phyloP scores from a whole-genome alignment of 2,797 vertebrate genomes.

The Siniperca undulata region DNA sequence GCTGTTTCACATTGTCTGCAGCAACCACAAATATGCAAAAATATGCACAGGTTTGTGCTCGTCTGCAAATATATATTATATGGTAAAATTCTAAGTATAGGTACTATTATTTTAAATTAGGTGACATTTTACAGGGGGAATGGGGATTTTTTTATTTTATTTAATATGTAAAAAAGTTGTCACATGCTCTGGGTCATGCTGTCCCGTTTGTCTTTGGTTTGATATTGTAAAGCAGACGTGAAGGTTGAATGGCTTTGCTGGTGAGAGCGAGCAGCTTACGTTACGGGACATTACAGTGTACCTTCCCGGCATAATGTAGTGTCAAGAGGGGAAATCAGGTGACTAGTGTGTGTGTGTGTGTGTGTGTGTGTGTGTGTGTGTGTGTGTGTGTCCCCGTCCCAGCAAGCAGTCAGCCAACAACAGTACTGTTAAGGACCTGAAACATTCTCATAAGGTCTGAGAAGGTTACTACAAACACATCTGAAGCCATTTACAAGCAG shows the following conservation, averaged over 20 bases:
- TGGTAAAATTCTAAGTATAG: neutral
- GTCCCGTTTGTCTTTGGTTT: slow-evolving; percentile 20
- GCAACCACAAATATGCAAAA: slow-evolving; percentile 63
- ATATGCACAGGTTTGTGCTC: slow-evolving; percentile 47
- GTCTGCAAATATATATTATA: slow-evolving; percentile 27
- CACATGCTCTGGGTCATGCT: neutral
- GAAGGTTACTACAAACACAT: slow-evolving; percentile 61
- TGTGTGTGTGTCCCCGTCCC: slow-evolving; percentile 30
- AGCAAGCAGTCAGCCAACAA: slow-evolving; percentile 54
- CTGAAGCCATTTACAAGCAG: slow-evolving; percentile 53
- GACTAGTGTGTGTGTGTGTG: slow-evolving; percentile 7
- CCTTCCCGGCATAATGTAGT: slow-evolving; percentile 34
- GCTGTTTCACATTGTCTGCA: slow-evolving; percentile 61
- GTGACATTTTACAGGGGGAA: neutral
- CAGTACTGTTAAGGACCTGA: slow-evolving; percentile 39
- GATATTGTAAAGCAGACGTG: slow-evolving; percentile 31
- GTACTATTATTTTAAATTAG: slow-evolving; percentile 24
- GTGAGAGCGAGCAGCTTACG: slow-evolving; percentile 29
- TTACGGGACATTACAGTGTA: slow-evolving; percentile 50
- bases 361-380: slow-evolving; percentile 30
- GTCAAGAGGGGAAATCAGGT: slow-evolving; percentile 50
- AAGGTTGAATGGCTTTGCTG: slow-evolving; percentile 40
- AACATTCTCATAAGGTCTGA: slow-evolving; percentile 54
- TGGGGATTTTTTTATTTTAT: neutral
- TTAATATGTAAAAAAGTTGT: neutral